phyloP scores from a whole-genome alignment of 53 echinoderm and acorn worm genomes.

The Stichopus horrens region DNA sequence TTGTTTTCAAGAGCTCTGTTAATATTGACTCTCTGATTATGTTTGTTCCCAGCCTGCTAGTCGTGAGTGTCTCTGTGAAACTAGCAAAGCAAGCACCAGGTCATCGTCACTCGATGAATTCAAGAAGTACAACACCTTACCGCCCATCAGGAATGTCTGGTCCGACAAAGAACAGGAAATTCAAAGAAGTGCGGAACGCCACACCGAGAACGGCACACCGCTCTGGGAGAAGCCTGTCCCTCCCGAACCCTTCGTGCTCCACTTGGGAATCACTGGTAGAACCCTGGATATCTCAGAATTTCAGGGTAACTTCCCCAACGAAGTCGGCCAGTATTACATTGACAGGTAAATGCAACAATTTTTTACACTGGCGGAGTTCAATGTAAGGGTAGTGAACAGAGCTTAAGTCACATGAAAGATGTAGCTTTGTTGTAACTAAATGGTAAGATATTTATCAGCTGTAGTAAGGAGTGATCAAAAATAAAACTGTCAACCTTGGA shows the following conservation, averaged over 20 bases:
- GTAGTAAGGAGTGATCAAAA: no score
- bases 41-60: neutral
- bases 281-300: conserved; percentile 97
- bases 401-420: neutral
- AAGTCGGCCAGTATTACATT: conserved; percentile 89
- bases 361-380: neutral
- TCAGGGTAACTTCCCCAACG: conserved; percentile 97
- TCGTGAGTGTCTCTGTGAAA: neutral
- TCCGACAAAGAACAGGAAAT: conserved; percentile 74
- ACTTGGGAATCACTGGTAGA: conserved; percentile 84
- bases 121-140: conserved; percentile 93
- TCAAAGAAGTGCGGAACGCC: conserved; percentile 44
- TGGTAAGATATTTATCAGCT: no score
- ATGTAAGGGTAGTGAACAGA: neutral
- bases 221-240: conserved; percentile 76
- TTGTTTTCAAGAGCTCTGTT: no score
- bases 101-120: conserved; percentile 63
- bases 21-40: no score
- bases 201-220: conserved; percentile 74
- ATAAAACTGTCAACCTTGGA: no score
- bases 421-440: neutral
- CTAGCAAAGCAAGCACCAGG: neutral
- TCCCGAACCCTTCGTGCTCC: conserved; percentile 84
- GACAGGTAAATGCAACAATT: conserved; percentile 63
- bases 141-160: conserved; percentile 77